phyloP scores from a whole-genome alignment of 2,113 vertebrate genomes.

The Limanda limanda region DNA sequence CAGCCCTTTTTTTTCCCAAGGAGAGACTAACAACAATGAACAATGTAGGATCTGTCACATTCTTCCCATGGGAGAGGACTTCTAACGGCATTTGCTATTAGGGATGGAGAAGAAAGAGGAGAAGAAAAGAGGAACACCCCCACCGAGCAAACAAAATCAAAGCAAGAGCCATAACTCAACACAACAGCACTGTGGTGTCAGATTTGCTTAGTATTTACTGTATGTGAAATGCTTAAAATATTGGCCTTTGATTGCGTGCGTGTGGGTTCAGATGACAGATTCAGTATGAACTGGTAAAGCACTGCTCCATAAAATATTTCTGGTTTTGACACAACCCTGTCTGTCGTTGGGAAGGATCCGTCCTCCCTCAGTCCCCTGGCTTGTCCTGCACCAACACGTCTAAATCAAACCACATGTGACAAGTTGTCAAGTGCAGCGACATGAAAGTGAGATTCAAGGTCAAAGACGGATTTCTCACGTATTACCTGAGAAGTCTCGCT shows the following conservation, averaged over 20 bases:
- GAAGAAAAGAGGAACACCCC: conserved; percentile 60
- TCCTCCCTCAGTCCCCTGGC: conserved; percentile 9
- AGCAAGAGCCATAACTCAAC: conserved; percentile 46
- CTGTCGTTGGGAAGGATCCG: neutral
- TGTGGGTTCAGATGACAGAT: neutral
- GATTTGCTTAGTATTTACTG: conserved; percentile 47
- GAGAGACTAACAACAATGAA: conserved; percentile 74
- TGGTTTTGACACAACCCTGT: neutral
- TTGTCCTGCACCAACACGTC: conserved; percentile 50
- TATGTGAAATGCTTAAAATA: neutral
- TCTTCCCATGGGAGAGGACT: conserved; percentile 72
- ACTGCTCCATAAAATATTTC: neutral
- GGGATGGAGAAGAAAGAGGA: conserved; percentile 59
- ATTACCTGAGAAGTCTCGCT: conserved; percentile 47
- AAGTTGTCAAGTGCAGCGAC: conserved; percentile 37
- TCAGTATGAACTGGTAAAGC: neutral
- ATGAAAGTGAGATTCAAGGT: conserved; percentile 61
- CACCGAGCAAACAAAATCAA: conserved; percentile 63
- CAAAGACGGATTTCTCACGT: conserved; percentile 57
- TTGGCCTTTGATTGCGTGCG: neutral
- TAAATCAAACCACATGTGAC: conserved; percentile 43
- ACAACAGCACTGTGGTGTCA: conserved; percentile 39
- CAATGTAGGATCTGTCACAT: conserved; percentile 75
- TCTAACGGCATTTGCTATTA: conserved; percentile 73
- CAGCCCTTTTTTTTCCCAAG: conserved; percentile 51